Conservation (phyloP, 2,888 invertebrate species). For the Gryllus longicercus region DNA sequence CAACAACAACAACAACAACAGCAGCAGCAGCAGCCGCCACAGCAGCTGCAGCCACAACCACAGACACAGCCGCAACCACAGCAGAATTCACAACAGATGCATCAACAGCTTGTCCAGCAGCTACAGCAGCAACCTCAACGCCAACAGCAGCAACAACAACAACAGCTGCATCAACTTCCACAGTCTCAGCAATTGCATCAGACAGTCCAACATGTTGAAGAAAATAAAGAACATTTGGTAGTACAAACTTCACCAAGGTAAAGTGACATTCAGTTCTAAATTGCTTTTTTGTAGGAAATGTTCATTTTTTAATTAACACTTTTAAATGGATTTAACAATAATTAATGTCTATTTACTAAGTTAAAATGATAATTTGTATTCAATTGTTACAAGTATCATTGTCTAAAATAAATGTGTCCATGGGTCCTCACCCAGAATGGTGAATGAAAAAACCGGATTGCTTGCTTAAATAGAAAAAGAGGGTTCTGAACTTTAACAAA, state of each 20-base stretch:
- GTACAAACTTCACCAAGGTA: background rate
- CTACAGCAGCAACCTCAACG: background rate
- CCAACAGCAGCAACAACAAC: background rate
- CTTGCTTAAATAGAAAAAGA: too few relatives aligned
- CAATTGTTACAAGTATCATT: too few relatives aligned
- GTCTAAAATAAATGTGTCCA: too few relatives aligned
- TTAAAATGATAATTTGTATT: too few relatives aligned
- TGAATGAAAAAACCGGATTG: too few relatives aligned
- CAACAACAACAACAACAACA: slow-evolving; percentile 27
- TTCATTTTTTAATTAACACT: too few relatives aligned
- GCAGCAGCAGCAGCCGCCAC: background rate
- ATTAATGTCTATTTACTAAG: too few relatives aligned
- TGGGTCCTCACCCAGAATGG: too few relatives aligned
- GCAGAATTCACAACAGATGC: background rate
- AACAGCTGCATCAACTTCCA: background rate
- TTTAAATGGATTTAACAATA: too few relatives aligned
- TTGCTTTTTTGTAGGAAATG: too few relatives aligned
- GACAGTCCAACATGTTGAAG: background rate
- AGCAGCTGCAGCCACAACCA: background rate
- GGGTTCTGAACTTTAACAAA: too few relatives aligned
- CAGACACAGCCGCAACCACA: too few relatives aligned
- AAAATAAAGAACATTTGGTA: background rate
- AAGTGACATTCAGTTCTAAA: background rate
- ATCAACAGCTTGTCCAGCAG: slow-evolving; percentile 21
- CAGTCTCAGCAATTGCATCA: background rate